Base-by-base conservation (phyloP, 1,140 invertebrate genomes). In the Brachionus asplanchnoidis region DNA sequence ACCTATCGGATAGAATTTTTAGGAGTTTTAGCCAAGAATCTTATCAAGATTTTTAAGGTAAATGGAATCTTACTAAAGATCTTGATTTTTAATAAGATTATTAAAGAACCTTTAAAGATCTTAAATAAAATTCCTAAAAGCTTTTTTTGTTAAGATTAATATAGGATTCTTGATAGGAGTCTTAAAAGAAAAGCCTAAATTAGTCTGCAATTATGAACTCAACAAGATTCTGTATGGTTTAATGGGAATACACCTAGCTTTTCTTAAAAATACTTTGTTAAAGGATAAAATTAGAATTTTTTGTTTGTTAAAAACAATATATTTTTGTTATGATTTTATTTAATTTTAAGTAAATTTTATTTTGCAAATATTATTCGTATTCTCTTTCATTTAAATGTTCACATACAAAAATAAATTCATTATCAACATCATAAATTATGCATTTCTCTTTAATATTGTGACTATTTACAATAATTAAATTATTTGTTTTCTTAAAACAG, bases 401-500 rank as follows among this genome's bases (percentile, higher is more conserved):
- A n/a, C 68, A 36, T n/a, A 73, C 0, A 40, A 36, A 73, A 73
- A 73, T 12, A 36, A 14, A 6, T 12, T 73, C 26, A 4, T 73
- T 73, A 3, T 73, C 14, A n/a, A 40, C 11, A 4, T 73, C 32
- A 40, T 73, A 73, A 73, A 73, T 73, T 40, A 75, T 46, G 42
- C 70, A 75, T 46, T 75, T 75, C 20, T n/a, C 36, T 17, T 44
- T 20, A 17, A 75, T 44, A 75, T 75, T 17, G 44, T 9, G 12
- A 46, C 40, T 44, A 46, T 75, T 75, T 44, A 75, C 44, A 75
- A 73, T 36, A 14, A 73, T 73, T 73, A 73, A 73, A 14, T 73
- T 73, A 73, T 73, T 73, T 8, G 32, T 73, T 40, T 42, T 73
- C 40, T 40, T 73, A n/a, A 28, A 73, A 40, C 12, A 40, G 17